Conservation (phyloP, 2,797 vertebrate species). For the Poeciliopsis paucimaculata region DNA sequence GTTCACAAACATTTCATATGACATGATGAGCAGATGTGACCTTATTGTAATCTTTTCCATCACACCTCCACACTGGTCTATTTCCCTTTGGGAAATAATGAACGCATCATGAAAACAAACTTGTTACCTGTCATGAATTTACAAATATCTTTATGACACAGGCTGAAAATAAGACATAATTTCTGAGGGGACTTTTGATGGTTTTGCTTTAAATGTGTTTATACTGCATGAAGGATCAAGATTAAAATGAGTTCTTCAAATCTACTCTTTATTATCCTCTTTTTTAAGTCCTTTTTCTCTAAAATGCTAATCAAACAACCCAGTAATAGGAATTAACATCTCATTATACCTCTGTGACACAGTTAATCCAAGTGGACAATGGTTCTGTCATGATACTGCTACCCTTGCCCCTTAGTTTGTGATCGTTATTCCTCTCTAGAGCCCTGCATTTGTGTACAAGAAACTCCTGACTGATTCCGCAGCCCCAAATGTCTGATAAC, state of each 20-base stretch:
- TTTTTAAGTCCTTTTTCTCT: neutral
- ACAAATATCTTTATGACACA: neutral
- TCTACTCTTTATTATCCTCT: neutral
- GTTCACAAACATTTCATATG: too few species aligned
- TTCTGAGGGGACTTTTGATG: neutral
- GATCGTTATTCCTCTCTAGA: slow-evolving; percentile 31
- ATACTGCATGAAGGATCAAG: neutral
- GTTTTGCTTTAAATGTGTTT: neutral
- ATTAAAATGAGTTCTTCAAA: slow-evolving; percentile 1
- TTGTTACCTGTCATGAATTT: slow-evolving; percentile 8
- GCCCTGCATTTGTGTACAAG: slow-evolving; percentile 32
- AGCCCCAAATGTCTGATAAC: slow-evolving; percentile 43
- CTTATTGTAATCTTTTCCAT: too few species aligned
- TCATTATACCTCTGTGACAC: slow-evolving; percentile 38
- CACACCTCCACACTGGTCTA: slow-evolving; percentile 34
- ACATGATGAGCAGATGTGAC: too few species aligned
- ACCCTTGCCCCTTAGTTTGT: slow-evolving; percentile 12
- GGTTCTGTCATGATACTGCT: slow-evolving; percentile 17
- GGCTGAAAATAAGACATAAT: neutral
- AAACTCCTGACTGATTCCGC: slow-evolving; percentile 47
- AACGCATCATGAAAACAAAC: slow-evolving; percentile 18
- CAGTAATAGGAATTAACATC: slow-evolving; percentile 2
- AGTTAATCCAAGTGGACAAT: slow-evolving; percentile 21
- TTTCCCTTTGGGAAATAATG: slow-evolving; percentile 45
- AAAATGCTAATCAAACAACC: neutral